Evolutionary conservation across 1,140 invertebrate genomes (phyloP).

Genomic region (Nasonia vitripennis): DNA sequence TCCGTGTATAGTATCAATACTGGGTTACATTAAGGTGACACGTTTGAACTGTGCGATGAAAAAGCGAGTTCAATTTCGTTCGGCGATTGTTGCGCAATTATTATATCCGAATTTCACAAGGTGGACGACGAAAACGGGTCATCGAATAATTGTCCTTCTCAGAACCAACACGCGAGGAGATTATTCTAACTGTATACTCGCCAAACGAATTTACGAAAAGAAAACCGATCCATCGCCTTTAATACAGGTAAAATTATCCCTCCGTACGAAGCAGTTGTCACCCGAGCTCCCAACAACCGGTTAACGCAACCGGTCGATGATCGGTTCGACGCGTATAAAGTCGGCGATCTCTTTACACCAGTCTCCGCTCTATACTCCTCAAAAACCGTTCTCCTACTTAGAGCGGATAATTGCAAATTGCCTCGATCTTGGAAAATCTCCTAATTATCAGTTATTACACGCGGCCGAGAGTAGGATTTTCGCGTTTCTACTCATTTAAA

Average conservation of each 20-base stretch:
- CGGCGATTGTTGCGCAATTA: neutral
- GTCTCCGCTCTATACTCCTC: too few species aligned
- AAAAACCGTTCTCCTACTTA: too few species aligned
- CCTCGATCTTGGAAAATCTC: neutral
- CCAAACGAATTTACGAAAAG: neutral
- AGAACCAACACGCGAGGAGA: neutral
- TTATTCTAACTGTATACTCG: neutral
- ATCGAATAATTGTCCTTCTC: neutral
- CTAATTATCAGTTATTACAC: neutral
- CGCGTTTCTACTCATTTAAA: neutral
- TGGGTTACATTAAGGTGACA: neutral
- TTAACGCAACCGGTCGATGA: neutral
- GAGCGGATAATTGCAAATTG: neutral
- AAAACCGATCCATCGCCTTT: neutral
- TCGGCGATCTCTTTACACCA: too few species aligned
- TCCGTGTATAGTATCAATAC: neutral
- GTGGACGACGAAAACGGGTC: neutral
- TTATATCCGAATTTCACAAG: neutral
- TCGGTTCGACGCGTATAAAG: neutral
- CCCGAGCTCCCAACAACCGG: slow-evolving; percentile 4
- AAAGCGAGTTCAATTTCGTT: neutral
- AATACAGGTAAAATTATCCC: slow-evolving; percentile 1
- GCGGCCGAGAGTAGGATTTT: too few species aligned
- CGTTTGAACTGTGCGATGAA: neutral
- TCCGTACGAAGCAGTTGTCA: neutral